Evolutionary conservation across 2,113 vertebrate genomes (phyloP).

Genomic region (Forbesichthys papilliferus): DNA sequence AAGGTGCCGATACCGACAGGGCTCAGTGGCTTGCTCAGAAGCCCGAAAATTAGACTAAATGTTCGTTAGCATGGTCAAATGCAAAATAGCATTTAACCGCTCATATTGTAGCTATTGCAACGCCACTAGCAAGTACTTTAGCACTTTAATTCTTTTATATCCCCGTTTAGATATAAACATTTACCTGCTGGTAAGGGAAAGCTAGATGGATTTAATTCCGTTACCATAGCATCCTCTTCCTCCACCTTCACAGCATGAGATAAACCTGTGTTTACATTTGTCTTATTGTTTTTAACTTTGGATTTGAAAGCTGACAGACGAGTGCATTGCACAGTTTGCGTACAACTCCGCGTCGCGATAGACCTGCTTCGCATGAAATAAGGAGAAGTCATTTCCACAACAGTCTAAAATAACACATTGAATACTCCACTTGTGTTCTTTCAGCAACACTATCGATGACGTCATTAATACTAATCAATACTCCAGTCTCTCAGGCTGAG

Average conservation of each 20-base stretch:
- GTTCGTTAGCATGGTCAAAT: background rate
- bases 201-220: conserved; percentile 16
- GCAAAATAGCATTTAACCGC: background rate
- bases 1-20: too few species aligned
- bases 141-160: too few species aligned
- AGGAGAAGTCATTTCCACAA: conserved; percentile 57
- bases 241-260: conserved; percentile 50
- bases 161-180: background rate
- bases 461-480: too few species aligned
- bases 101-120: too few species aligned
- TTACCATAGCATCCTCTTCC: conserved; percentile 51
- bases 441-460: too few species aligned
- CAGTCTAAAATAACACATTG: background rate
- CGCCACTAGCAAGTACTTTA: too few species aligned
- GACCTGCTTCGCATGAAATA: conserved; percentile 55
- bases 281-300: conserved; percentile 32
- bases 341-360: conserved; percentile 18
- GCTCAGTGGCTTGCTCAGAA: too few species aligned
- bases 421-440: too few species aligned
- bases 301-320: conserved; percentile 31
- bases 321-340: background rate
- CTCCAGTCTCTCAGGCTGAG: background rate
- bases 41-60: too few species aligned
- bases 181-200: conserved; percentile 31
- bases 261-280: background rate